phyloP scores from a whole-genome alignment of 2,888 invertebrate species.

The Rhamphomyia laevipes region DNA sequence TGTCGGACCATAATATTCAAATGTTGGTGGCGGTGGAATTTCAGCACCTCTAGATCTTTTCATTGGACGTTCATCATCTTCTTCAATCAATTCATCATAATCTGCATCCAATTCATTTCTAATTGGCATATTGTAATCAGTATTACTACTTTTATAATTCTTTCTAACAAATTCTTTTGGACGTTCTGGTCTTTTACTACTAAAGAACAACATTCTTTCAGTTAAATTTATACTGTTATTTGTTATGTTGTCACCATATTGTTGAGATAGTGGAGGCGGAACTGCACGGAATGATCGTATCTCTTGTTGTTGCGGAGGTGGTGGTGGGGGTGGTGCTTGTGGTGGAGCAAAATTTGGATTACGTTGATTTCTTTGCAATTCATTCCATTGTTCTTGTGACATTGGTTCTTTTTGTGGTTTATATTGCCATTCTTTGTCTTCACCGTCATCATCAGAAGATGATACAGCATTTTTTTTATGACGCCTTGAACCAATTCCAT shows the following conservation, averaged over 20 bases:
- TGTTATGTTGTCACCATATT: constrained; percentile 30
- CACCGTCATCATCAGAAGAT: constrained; percentile 10
- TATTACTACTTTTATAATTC: constrained; percentile 7
- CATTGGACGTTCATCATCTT: background rate
- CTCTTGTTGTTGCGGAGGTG: constrained; percentile 2
- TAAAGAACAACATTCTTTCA: background rate
- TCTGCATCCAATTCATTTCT: constrained; percentile 4
- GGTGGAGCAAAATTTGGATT: constrained; percentile 66
- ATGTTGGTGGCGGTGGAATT: constrained; percentile 52
- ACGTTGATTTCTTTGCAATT: constrained; percentile 58
- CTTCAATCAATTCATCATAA: constrained; percentile 8
- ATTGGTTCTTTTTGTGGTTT: constrained; percentile 31
- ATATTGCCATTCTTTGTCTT: constrained; percentile 28
- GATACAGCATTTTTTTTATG: background rate
- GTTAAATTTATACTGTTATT: constrained; percentile 7
- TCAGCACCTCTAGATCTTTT: constrained; percentile 37
- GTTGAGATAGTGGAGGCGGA: constrained; percentile 13
- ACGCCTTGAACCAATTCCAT: constrained; percentile 23
- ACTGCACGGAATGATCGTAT: background rate
- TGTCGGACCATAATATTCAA: constrained; percentile 46
- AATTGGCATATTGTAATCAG: background rate
- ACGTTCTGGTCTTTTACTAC: background rate
- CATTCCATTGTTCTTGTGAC: constrained; percentile 37
- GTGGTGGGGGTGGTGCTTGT: constrained; percentile 12
- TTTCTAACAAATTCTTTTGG: constrained; percentile 5